phyloP scores from a whole-genome alignment of 92 coral and sea anemone species.

The Bergia puertoricense region DNA sequence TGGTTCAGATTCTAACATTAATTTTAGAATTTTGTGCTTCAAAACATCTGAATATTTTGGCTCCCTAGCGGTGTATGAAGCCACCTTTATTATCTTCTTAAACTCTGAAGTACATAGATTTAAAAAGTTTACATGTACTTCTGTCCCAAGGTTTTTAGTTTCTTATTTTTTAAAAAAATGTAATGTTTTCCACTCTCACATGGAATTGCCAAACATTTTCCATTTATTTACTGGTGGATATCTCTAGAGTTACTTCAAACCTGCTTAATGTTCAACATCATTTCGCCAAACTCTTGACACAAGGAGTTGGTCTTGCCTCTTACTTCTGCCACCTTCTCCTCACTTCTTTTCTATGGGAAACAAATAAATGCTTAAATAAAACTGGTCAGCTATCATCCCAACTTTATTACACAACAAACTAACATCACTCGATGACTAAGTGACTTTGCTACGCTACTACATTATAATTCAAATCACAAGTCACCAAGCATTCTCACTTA shows the following conservation, averaged over 20 bases:
- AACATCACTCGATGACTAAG: background rate
- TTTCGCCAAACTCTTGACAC: conserved; percentile 31
- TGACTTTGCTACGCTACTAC: background rate
- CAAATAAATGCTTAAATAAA: background rate
- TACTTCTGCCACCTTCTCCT: conserved; percentile 29
- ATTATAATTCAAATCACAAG: background rate
- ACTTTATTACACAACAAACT: too few relatives aligned
- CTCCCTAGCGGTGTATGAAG: too few relatives aligned
- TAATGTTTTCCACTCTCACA: too few relatives aligned
- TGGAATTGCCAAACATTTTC: background rate
- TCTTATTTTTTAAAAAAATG: too few relatives aligned
- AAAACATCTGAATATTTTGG: too few relatives aligned
- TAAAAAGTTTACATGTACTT: too few relatives aligned
- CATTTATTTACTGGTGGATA: background rate
- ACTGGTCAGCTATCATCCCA: background rate
- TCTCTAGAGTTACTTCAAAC: background rate
- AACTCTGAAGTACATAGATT: too few relatives aligned
- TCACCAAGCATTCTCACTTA: background rate
- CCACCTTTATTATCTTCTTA: too few relatives aligned
- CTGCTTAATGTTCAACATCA: conserved; percentile 9
- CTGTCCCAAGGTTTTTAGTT: too few relatives aligned
- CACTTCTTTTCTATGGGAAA: conserved; percentile 17
- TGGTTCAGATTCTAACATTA: too few relatives aligned
- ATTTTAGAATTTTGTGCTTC: too few relatives aligned
- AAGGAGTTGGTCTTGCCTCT: conserved; percentile 25